Evolutionary conservation across 2,113 vertebrate species (phyloP).

Genomic region (Pterophyllum scalare): DNA sequence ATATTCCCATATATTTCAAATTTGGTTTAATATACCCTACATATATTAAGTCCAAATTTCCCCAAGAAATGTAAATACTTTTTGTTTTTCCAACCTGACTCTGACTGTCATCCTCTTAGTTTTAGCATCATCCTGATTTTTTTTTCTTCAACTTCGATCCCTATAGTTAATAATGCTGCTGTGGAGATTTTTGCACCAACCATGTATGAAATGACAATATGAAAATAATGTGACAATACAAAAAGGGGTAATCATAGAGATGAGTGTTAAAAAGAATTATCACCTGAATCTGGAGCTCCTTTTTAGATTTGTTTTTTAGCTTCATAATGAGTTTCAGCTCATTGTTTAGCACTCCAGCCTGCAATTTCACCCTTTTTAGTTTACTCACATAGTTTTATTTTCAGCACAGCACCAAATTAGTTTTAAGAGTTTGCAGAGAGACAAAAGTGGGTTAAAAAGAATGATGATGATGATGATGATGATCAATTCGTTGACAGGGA

Average conservation of each 20-base stretch:
- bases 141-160: neutral
- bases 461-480: neutral
- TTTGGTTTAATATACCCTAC: neutral
- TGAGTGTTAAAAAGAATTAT: neutral
- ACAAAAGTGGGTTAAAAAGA: neutral
- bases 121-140: neutral
- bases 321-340: neutral
- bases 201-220: neutral
- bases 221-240: too few relatives aligned
- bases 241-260: neutral
- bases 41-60: neutral
- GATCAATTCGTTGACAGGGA: neutral
- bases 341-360: neutral
- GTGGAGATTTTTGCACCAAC: neutral
- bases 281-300: neutral
- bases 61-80: neutral
- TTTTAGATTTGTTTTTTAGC: neutral
- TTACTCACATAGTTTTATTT: neutral
- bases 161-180: neutral
- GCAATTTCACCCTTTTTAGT: neutral
- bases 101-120: neutral
- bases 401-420: neutral
- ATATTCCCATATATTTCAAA: neutral
- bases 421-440: neutral
- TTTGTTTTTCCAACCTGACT: neutral